Evolutionary conservation across 2,113 vertebrate species (phyloP).

Genomic region (Melanocharis versteri): DNA sequence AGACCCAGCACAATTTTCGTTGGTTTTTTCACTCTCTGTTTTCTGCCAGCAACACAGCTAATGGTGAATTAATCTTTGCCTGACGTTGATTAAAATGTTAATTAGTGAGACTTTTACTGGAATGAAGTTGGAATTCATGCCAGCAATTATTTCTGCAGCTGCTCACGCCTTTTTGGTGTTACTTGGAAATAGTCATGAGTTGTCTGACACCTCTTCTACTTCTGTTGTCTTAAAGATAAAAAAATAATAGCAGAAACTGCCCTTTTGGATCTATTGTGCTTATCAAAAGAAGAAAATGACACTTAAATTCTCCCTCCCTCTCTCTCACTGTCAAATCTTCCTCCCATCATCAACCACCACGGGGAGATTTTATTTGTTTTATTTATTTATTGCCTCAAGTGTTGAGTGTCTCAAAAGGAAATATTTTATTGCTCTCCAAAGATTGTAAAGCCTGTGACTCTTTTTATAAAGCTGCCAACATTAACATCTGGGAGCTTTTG

Average conservation of each 20-base stretch:
- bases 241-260: background rate
- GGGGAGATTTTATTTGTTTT: background rate
- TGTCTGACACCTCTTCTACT: background rate
- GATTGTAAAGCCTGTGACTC: background rate
- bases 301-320: background rate
- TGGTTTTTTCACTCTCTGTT: background rate
- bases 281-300: background rate
- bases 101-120: background rate
- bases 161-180: background rate
- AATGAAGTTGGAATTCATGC: background rate
- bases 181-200: background rate
- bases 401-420: background rate
- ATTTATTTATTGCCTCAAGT: background rate
- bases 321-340: background rate
- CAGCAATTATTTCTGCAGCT: background rate
- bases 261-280: background rate
- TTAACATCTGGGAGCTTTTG: background rate
- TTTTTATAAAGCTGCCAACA: background rate
- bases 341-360: background rate
- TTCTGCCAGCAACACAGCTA: background rate
- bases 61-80: background rate
- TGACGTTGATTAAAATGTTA: background rate
- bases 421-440: background rate
- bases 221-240: background rate
- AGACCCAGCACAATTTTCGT: background rate